Percentiles rank a stretch among this genome's conserved stretches.
These are phyloP conservation scores for Heteractis magnifica DNA, from an alignment of 92 coral and sea anemone species.

Conservation along the genomic window DNA sequence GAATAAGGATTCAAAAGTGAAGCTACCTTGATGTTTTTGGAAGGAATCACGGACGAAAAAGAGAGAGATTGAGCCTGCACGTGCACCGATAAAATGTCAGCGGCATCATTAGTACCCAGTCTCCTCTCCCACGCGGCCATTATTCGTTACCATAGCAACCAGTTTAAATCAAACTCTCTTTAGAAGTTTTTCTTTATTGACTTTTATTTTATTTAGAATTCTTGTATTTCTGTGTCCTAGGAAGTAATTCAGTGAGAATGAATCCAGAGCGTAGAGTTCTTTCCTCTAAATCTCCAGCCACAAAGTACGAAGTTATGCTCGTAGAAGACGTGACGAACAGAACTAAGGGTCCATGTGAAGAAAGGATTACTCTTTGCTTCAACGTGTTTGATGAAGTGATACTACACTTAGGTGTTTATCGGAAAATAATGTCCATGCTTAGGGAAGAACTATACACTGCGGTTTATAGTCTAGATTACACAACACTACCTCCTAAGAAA, in stretches of 20 bases:
- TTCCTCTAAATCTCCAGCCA: conserved; percentile 87
- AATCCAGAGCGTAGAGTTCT: conserved; percentile 66
- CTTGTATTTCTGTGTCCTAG: neutral
- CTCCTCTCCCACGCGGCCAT: neutral
- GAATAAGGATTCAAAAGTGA: conserved; percentile 43
- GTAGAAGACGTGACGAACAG: conserved; percentile 68
- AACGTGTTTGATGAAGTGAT: conserved; percentile 85
- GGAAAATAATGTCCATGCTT: conserved; percentile 76
- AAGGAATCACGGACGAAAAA: conserved; percentile 36
- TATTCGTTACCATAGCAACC: conserved; percentile 27
- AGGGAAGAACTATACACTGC: conserved; percentile 91
- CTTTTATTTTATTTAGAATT: neutral
- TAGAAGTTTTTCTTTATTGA: neutral
- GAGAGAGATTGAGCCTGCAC: conserved; percentile 51
- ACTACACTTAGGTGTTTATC: conserved; percentile 81
- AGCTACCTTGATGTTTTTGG: conserved; percentile 18
- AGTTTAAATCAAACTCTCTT: conserved; percentile 1
- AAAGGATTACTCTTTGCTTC: conserved; percentile 79
- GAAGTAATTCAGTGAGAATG: conserved; percentile 17
- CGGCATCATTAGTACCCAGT: conserved; percentile 21
- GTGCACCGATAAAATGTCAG: conserved; percentile 43
- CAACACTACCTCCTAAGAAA: conserved; percentile 68
- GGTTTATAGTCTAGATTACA: conserved; percentile 89
- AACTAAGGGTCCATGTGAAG: conserved; percentile 67
- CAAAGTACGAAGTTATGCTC: conserved; percentile 86